These are phyloP conservation scores for cat (Felis catus) DNA, from an alignment of 2,113 vertebrate species.

Conservation along the genomic window DNA sequence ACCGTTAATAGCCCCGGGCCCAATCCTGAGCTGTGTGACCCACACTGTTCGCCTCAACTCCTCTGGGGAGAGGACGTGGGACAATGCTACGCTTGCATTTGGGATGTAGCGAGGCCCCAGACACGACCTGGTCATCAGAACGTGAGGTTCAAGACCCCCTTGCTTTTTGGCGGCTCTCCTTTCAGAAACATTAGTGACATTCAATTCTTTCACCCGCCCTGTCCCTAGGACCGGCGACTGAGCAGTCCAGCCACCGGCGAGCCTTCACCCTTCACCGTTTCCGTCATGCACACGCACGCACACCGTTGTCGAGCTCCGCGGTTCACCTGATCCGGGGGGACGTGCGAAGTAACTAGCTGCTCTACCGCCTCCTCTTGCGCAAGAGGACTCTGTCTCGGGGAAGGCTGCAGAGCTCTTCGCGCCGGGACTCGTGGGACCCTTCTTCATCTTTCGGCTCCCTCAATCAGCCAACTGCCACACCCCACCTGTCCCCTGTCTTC, in stretches of 20 bases:
- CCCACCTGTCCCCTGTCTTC: not conserved
- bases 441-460: not conserved
- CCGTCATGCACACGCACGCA: fast-evolving
- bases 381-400: fast-evolving
- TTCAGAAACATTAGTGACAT: not conserved
- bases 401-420: not conserved
- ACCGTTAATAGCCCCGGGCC: not conserved
- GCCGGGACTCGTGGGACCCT: not conserved
- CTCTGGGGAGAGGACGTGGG: not conserved
- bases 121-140: too few relatives aligned
- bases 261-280: not conserved
- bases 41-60: not conserved
- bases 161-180: not conserved
- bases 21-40: not conserved
- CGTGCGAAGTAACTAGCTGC: not conserved
- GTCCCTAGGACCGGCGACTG: not conserved
- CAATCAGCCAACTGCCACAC: not conserved
- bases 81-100: not conserved
- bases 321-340: not conserved
- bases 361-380: not conserved
- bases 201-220: not conserved
- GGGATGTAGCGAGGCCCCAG: not conserved
- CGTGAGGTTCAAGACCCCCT: not conserved
- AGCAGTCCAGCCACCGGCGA: not conserved
- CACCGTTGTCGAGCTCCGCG: fast-evolving